Evolutionary conservation across 1,140 invertebrate genomes (phyloP).

Genomic region (Hycleus phaleratus): DNA sequence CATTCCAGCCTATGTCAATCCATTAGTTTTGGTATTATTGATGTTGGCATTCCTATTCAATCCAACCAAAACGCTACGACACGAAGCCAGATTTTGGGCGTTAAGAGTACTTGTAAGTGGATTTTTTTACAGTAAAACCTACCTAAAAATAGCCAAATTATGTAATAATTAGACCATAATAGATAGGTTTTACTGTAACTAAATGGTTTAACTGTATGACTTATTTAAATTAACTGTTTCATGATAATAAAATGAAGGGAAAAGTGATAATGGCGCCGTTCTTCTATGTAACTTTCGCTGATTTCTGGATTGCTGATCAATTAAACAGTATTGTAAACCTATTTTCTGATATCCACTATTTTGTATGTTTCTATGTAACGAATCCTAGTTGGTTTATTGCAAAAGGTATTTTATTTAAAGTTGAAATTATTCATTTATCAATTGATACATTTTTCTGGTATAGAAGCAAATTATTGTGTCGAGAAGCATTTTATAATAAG

Average conservation of each 20-base stretch:
- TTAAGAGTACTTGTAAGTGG: conserved; percentile 64
- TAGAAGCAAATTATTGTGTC: conserved; percentile 54
- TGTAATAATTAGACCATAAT: no score
- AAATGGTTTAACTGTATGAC: no score
- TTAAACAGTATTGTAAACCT: conserved; percentile 87
- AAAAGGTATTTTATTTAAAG: conserved; percentile 41
- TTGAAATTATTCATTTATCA: background rate
- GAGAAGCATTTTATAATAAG: conserved; percentile 57
- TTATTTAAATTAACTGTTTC: no score
- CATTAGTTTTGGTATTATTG: conserved; percentile 76
- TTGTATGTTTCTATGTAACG: conserved; percentile 74
- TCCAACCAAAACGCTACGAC: conserved; percentile 84
- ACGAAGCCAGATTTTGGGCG: conserved; percentile 84
- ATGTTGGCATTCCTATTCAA: conserved; percentile 87
- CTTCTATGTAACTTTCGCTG: conserved; percentile 92
- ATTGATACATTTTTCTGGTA: background rate
- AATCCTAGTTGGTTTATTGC: conserved; percentile 64
- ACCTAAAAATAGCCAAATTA: no score
- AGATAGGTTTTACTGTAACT: no score
- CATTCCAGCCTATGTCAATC: conserved; percentile 87
- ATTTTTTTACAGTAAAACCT: background rate
- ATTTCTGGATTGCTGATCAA: conserved; percentile 99
- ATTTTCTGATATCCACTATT: conserved; percentile 90
- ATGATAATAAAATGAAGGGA: conserved; percentile 46
- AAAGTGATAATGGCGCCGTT: conserved; percentile 88